These are phyloP conservation scores for Elegia similella DNA, from an alignment of 2,888 invertebrate genomes.

Conservation along the genomic window DNA sequence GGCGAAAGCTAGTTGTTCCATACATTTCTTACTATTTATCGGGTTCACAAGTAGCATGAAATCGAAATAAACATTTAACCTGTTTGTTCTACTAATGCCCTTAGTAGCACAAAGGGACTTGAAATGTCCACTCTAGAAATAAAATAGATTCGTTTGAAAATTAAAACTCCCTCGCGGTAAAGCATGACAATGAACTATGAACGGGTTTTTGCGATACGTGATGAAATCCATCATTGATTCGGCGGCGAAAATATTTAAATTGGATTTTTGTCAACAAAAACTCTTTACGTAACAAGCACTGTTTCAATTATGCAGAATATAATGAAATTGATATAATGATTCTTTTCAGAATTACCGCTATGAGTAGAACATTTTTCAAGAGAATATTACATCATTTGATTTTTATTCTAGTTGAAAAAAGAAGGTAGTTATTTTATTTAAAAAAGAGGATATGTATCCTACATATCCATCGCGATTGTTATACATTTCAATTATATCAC, in stretches of 20 bases:
- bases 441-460: no score
- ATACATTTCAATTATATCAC: no score
- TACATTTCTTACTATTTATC: no score
- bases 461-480: no score
- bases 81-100: no score
- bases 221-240: slow-evolving; percentile 3
- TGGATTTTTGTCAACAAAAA: slow-evolving; percentile 7
- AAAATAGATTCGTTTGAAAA: not conserved
- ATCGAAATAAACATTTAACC: no score
- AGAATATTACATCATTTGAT: no score
- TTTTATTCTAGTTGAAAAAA: no score
- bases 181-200: slow-evolving; percentile 8
- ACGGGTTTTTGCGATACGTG: slow-evolving; percentile 7
- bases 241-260: slow-evolving; percentile 5
- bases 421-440: no score
- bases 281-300: not conserved
- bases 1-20: no score
- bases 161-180: not conserved
- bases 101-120: no score
- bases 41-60: no score
- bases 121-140: not conserved
- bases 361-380: not conserved
- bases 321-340: not conserved
- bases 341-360: not conserved
- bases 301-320: not conserved